Evolutionary conservation across 2,113 vertebrate genomes (phyloP).

Genomic region (Pseudorectes ferrugineus): DNA sequence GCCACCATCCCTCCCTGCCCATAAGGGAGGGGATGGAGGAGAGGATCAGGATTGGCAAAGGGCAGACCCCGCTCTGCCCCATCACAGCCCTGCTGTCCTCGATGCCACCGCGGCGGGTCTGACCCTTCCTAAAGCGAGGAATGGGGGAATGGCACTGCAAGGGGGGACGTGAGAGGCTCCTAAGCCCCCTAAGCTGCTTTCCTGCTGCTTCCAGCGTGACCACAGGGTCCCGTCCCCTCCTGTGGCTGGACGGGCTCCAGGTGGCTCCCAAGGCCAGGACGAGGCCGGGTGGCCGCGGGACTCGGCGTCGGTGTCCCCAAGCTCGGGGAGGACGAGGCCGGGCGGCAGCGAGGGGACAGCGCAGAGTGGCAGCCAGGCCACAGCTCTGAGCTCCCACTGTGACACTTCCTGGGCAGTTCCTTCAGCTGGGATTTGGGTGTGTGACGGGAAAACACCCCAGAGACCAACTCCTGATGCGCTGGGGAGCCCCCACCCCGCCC

Average conservation of each 20-base stretch:
- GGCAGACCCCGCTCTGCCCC: not conserved
- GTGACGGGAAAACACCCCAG: not conserved
- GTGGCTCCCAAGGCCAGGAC: not conserved
- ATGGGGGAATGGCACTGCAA: accelerated
- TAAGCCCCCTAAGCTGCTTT: not conserved
- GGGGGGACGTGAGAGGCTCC: not conserved
- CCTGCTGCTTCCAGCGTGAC: not conserved
- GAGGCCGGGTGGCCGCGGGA: not conserved
- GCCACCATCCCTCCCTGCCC: not conserved
- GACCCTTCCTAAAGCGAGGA: not conserved
- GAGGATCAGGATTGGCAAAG: not conserved
- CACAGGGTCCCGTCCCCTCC: not conserved
- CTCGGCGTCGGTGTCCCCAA: accelerated
- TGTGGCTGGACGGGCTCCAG: not conserved
- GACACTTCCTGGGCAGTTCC: accelerated
- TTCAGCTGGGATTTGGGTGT: not conserved
- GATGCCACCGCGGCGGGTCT: accelerated
- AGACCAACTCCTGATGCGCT: accelerated
- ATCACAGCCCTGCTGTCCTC: not conserved
- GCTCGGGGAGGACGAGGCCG: not conserved
- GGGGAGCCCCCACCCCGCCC: not conserved
- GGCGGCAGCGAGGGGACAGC: not conserved
- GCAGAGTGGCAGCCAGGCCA: not conserved
- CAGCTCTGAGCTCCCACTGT: accelerated
- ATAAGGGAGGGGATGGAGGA: accelerated